These are phyloP conservation scores for Ptilonorhynchus violaceus DNA, from an alignment of 2,113 vertebrate species.

Conservation along the genomic window DNA sequence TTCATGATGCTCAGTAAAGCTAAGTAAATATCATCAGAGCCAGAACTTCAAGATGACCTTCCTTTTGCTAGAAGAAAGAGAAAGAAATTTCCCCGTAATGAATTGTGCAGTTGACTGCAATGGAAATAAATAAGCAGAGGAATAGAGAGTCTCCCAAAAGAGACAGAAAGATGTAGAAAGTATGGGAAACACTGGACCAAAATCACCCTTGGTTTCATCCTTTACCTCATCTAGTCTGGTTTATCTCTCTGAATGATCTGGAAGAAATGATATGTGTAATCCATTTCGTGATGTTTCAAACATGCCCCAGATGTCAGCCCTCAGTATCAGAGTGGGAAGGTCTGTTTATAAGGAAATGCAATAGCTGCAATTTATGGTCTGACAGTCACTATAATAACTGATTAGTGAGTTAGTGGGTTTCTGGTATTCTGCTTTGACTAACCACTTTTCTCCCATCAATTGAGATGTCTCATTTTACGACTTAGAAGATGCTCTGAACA, in stretches of 20 bases:
- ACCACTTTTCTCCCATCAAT: not conserved
- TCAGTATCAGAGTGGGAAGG: not conserved
- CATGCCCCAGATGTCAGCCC: not conserved
- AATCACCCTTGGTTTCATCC: not conserved
- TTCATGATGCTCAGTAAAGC: not conserved
- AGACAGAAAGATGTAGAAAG: not conserved
- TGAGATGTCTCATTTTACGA: not conserved
- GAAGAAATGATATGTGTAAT: not conserved
- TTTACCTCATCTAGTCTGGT: not conserved
- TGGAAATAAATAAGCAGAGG: not conserved
- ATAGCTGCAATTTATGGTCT: constrained; percentile 2
- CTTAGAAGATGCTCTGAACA: not conserved
- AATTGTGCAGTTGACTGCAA: not conserved
- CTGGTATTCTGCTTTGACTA: not conserved
- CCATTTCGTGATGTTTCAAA: not conserved
- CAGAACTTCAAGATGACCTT: not conserved
- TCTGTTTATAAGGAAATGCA: not conserved
- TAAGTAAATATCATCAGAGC: not conserved
- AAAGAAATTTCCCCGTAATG: not conserved
- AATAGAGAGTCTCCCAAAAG: not conserved
- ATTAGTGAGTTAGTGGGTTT: not conserved
- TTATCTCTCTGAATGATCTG: not conserved
- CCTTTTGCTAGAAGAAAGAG: not conserved
- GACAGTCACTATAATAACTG: not conserved
- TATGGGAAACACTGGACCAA: not conserved